A percentile compares a stretch with the other conserved stretches of the same genome.
phyloP scores from a whole-genome alignment of 2,797 vertebrate genomes.

The Oreochromis mossambicus region DNA sequence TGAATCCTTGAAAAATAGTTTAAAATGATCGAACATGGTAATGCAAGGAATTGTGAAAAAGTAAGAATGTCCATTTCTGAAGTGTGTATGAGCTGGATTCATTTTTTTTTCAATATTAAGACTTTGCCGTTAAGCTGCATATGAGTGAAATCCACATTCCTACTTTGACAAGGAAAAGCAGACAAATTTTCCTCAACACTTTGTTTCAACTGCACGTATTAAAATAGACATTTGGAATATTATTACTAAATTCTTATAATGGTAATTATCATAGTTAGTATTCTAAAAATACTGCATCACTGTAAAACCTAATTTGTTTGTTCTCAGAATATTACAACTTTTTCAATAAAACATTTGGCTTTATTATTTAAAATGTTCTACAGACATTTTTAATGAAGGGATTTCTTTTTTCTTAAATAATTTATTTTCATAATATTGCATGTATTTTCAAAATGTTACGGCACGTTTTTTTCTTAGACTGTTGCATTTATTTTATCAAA shows the following conservation, averaged over 20 bases:
- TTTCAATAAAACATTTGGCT: background rate
- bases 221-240: background rate
- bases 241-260: background rate
- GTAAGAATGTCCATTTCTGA: background rate
- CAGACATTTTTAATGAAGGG: background rate
- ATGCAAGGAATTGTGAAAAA: background rate
- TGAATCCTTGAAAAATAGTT: background rate
- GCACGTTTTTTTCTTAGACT: background rate
- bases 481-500: background rate
- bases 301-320: background rate
- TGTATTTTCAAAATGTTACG: background rate
- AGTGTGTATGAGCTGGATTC: background rate
- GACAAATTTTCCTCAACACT: background rate
- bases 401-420: background rate
- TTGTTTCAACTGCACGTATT: background rate
- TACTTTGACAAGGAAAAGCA: background rate
- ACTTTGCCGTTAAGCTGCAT: background rate
- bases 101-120: background rate
- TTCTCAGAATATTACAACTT: background rate
- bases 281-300: background rate
- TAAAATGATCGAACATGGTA: background rate
- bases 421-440: background rate
- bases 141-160: background rate
- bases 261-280: background rate
- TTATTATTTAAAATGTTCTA: background rate